Base-by-base conservation (phyloP, 92 coral and sea anemone species). In the Montipora capitata region DNA sequence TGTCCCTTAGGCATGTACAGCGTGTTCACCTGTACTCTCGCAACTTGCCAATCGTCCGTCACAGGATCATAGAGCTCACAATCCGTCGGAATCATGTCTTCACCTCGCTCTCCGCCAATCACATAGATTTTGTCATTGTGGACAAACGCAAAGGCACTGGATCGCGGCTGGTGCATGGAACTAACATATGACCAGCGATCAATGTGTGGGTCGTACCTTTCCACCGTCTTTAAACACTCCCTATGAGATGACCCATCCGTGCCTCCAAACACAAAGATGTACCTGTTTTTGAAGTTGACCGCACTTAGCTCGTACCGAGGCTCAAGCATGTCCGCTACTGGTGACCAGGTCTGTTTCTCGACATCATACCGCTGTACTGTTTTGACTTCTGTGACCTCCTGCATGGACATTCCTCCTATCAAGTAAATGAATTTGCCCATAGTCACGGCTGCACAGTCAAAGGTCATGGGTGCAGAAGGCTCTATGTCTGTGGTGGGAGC, bases 281-380 rank as follows among this genome's bases (percentile, higher is more conserved):
- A 90, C 48, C 78, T 85, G 51, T 88, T 68, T 40, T 88, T 87
- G 61, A 69, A 84, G 85, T 88, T 88, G 20, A 90, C 91, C 43
- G 94, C 94, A 16, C 87, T 80, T 58, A 85, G 94, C 38, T 85
- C 88, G 61, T 85, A 90, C 20, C 94, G 87, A 10, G 91, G 94
- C 75, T 90, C 94, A 59, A 87, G 72, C 79, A 90, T 73, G 40
- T 88, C 89, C 4, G 94, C 79, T 41, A 90, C 87, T 11, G 89
- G 78, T 45, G 82, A 82, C 94, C 94, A 90, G 40, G 78, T 56
- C 73, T 85, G 83, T 54, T 80, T 85, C 74, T 90, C 85, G 49
- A 90, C 80, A 45, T 90, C 91, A 48, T 85, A 90, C 15, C 94
- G 94, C 38, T 90, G 94, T 4, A 90, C 94, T 7, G 94, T 83